Percentiles rank a stretch among this genome's conserved stretches.
These are phyloP conservation scores for Drosophila kurseongensis DNA, from an alignment of 1,140 invertebrate species.

Conservation along the genomic window DNA sequence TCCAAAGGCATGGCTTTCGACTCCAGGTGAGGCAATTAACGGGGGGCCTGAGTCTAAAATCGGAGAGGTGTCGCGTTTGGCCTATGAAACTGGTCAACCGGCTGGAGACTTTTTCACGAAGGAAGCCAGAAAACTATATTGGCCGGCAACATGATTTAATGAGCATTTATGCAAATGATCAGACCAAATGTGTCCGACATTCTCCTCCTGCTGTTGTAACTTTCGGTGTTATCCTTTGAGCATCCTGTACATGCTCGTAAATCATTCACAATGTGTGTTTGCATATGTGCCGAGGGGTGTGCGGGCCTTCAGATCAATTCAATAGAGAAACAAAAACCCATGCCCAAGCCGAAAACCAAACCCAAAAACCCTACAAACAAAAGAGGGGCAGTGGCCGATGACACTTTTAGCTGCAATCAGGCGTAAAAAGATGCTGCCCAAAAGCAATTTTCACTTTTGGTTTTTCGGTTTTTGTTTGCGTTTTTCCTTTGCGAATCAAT, in stretches of 20 bases:
- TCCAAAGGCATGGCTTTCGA: conserved; percentile 5
- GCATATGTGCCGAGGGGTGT: conserved; percentile 46
- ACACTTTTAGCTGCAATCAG: conserved; percentile 73
- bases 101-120: conserved; percentile 38
- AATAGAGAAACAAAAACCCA: conserved; percentile 31
- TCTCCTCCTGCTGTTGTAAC: conserved; percentile 20
- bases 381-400: conserved; percentile 26
- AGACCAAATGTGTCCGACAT: conserved; percentile 45
- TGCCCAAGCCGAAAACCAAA: conserved; percentile 16
- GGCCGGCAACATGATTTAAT: conserved; percentile 73
- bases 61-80: conserved; percentile 29
- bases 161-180: conserved; percentile 77
- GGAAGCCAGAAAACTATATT: conserved; percentile 44
- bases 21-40: conserved; percentile 52
- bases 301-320: conserved; percentile 32
- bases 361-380: conserved; percentile 33
- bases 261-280: conserved; percentile 65
- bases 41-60: conserved; percentile 17
- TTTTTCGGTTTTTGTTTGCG: conserved; percentile 54
- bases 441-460: conserved; percentile 77
- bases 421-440: conserved; percentile 78
- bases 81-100: conserved; percentile 61
- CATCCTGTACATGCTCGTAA: conserved; percentile 61
- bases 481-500: conserved; percentile 43
- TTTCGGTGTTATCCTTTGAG: conserved; percentile 54